A percentile compares a stretch with the other conserved stretches of the same genome.
Evolutionary conservation across 2,888 invertebrate genomes (phyloP).

Genomic region (Autographa pulchrina): DNA sequence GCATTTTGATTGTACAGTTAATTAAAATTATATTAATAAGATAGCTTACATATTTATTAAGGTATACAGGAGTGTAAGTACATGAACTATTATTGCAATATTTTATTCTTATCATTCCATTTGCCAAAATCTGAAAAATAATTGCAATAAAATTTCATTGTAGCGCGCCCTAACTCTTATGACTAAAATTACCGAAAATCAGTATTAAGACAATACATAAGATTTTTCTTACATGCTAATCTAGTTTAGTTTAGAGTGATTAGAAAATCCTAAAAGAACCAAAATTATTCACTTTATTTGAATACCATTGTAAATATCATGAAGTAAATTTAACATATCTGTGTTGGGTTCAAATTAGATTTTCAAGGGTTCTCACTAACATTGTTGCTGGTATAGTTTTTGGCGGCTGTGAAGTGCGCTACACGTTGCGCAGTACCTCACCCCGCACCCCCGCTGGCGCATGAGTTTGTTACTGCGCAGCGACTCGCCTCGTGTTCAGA

Average conservation of each 20-base stretch:
- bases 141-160: slow-evolving; percentile 54
- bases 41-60: slow-evolving; percentile 18
- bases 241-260: slow-evolving; percentile 47
- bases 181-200: slow-evolving; percentile 71
- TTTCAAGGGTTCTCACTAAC: slow-evolving; percentile 32
- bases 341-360: slow-evolving; percentile 71
- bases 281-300: slow-evolving; percentile 59
- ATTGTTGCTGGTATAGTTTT: slow-evolving; percentile 30
- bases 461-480: too few species aligned
- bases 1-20: slow-evolving; percentile 15
- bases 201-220: slow-evolving; percentile 77
- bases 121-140: slow-evolving; percentile 41
- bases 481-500: too few species aligned
- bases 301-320: slow-evolving; percentile 77
- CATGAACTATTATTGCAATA: slow-evolving; percentile 55
- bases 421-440: too few species aligned
- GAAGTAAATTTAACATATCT: slow-evolving; percentile 78
- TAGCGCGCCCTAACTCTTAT: slow-evolving; percentile 68
- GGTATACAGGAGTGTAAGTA: slow-evolving; percentile 33
- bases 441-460: too few species aligned
- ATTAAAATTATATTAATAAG: slow-evolving; percentile 22
- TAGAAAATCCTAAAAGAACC: slow-evolving; percentile 66
- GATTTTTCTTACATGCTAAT: slow-evolving; percentile 55
- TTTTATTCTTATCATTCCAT: slow-evolving; percentile 19
- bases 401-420: too few species aligned